Conservation (phyloP, 2,797 vertebrate species). For the Spinibarbus caldwelli region DNA sequence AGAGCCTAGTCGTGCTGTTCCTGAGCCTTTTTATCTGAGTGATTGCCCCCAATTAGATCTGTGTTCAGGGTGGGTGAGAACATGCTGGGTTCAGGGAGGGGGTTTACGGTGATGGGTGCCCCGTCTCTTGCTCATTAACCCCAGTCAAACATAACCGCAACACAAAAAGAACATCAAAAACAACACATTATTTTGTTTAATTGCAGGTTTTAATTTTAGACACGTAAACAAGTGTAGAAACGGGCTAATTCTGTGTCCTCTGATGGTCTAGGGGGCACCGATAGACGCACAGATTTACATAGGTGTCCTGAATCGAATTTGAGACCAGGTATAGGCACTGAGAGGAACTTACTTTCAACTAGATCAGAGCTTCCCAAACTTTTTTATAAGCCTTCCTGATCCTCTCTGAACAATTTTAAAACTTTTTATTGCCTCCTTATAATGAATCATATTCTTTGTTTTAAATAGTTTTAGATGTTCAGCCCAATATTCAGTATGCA, state of each 20-base stretch:
- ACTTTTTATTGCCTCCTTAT: background rate
- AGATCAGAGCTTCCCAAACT: background rate
- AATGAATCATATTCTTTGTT: background rate
- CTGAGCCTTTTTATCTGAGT: slow-evolving; percentile 83
- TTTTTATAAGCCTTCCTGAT: background rate
- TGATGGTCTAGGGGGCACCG: background rate
- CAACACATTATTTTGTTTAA: slow-evolving; percentile 46
- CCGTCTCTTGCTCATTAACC: slow-evolving; percentile 49
- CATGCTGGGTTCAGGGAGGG: slow-evolving; percentile 64
- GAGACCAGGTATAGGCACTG: no score
- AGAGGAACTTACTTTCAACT: background rate
- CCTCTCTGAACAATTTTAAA: background rate
- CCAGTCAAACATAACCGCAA: slow-evolving; percentile 40
- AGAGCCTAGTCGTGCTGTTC: slow-evolving; percentile 71
- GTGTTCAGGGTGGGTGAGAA: slow-evolving; percentile 76
- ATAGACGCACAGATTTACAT: background rate
- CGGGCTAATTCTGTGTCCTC: slow-evolving; percentile 58
- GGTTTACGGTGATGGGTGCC: slow-evolving; percentile 41
- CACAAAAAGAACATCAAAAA: slow-evolving; percentile 48
- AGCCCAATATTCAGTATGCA: background rate
- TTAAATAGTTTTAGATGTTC: background rate
- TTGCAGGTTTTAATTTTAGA: slow-evolving; percentile 36
- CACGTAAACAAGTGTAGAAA: slow-evolving; percentile 66
- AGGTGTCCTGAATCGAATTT: background rate
- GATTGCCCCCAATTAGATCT: slow-evolving; percentile 93